Evolutionary conservation across 2,113 vertebrate species (phyloP).

Genomic region (Penelope pileata): DNA sequence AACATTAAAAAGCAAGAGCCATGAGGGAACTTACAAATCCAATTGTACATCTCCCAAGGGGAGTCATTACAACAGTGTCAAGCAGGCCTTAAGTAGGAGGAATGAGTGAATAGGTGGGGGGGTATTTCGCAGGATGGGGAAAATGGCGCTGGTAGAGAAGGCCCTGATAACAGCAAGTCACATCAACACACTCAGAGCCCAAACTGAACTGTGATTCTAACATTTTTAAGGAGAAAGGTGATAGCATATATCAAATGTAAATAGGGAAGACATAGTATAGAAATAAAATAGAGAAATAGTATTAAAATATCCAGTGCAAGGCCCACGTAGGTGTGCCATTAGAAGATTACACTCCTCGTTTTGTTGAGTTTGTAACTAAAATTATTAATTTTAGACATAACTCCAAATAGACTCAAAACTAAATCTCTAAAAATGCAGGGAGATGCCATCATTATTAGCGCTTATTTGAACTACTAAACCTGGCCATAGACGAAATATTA

Average conservation of each 20-base stretch:
- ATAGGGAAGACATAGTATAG: not conserved
- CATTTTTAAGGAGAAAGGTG: not conserved
- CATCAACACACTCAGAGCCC: rapidly evolving
- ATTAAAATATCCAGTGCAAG: not conserved
- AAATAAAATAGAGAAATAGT: not conserved
- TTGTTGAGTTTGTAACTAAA: not conserved
- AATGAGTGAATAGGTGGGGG: not conserved
- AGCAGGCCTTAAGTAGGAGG: not conserved
- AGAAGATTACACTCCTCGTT: not conserved
- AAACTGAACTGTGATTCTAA: not conserved
- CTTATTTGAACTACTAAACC: slow-evolving; percentile 45
- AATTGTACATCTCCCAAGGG: not conserved
- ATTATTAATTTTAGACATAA: slow-evolving; percentile 14
- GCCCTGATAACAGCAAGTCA: not conserved
- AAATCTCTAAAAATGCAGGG: not conserved
- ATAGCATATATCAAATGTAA: not conserved
- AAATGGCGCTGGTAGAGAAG: not conserved
- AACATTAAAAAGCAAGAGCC: slow-evolving; percentile 34
- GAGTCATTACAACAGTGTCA: slow-evolving; percentile 30
- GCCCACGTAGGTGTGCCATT: not conserved
- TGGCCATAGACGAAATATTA: slow-evolving; percentile 64
- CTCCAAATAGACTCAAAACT: not conserved
- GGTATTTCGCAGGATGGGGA: not conserved
- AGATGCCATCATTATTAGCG: slow-evolving; percentile 32
- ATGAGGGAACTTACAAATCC: not conserved